A percentile compares a stretch with the other conserved stretches of the same genome.
phyloP scores from a whole-genome alignment of 1,140 invertebrate species.

The Cylas formicarius region DNA sequence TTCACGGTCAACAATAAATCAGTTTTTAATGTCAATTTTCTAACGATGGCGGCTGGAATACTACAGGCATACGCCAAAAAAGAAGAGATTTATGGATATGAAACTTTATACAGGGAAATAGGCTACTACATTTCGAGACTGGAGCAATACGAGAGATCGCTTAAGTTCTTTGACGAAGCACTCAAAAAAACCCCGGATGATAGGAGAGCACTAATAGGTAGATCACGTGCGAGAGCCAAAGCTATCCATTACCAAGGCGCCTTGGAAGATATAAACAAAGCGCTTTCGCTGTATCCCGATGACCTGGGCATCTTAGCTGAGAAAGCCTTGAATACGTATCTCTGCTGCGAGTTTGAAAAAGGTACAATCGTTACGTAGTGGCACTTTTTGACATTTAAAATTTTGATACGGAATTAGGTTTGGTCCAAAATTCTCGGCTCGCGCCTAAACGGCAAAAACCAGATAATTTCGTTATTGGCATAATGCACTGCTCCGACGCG shows the following conservation, averaged over 20 bases:
- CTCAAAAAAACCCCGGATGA: conserved; percentile 44
- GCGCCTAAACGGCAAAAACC: conserved; percentile 45
- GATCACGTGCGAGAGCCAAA: conserved; percentile 45
- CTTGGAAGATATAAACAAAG: conserved; percentile 45
- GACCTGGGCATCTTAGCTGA: conserved; percentile 46
- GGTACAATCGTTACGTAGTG: conserved; percentile 21
- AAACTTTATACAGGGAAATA: conserved; percentile 46
- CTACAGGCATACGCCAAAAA: conserved; percentile 36
- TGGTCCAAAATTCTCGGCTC: conserved; percentile 46
- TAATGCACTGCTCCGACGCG: conserved; percentile 39
- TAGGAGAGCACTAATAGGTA: conserved; percentile 44
- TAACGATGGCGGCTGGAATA: too few species aligned
- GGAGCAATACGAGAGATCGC: conserved; percentile 27
- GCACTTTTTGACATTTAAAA: conserved; percentile 1
- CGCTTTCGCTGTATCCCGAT: conserved; percentile 42
- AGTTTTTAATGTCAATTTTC: too few species aligned
- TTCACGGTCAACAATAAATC: too few species aligned
- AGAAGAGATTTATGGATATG: conserved; percentile 45
- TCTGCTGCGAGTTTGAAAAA: conserved; percentile 49
- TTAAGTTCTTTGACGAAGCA: conserved; percentile 45
- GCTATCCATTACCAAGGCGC: conserved; percentile 46
- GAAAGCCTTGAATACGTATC: conserved; percentile 48
- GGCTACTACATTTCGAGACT: conserved; percentile 43
- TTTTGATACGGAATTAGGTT: conserved; percentile 20
- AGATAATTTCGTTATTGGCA: conserved; percentile 48